Evolutionary conservation across 2,797 vertebrate species (phyloP).

Genomic region (Odontamblyopus rebecca): DNA sequence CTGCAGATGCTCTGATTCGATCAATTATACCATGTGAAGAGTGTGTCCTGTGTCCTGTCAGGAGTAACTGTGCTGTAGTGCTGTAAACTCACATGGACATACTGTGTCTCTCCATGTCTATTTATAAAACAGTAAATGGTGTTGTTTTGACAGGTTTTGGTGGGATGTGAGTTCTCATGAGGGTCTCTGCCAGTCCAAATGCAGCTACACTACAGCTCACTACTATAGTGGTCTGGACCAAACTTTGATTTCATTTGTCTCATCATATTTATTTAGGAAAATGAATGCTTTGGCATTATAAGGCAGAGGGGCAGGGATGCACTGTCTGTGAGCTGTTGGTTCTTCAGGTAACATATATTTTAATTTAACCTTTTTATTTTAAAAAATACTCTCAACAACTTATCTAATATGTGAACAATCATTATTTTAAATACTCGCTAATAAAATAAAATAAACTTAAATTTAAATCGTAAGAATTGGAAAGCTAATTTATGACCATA

Average conservation of each 20-base stretch:
- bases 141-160: slow-evolving; percentile 11
- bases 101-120: slow-evolving; percentile 1
- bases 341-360: no score
- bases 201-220: not conserved
- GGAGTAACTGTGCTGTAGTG: not conserved
- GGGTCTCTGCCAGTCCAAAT: not conserved
- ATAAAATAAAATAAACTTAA: no score
- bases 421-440: no score
- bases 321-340: no score
- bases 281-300: not conserved
- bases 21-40: no score
- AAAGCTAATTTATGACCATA: no score
- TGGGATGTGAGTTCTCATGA: not conserved
- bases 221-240: not conserved
- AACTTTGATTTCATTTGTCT: not conserved
- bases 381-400: no score
- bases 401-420: no score
- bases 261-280: no score
- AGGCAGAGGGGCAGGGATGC: no score
- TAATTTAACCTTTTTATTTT: no score
- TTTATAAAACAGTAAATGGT: slow-evolving; percentile 3
- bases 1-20: not conserved
- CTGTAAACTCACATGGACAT: not conserved
- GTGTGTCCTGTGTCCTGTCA: not conserved
- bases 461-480: no score